A percentile compares a stretch with the other conserved stretches of the same genome.
Conservation (phyloP, 2,888 invertebrate species). For the Scrobipalpa costella region DNA sequence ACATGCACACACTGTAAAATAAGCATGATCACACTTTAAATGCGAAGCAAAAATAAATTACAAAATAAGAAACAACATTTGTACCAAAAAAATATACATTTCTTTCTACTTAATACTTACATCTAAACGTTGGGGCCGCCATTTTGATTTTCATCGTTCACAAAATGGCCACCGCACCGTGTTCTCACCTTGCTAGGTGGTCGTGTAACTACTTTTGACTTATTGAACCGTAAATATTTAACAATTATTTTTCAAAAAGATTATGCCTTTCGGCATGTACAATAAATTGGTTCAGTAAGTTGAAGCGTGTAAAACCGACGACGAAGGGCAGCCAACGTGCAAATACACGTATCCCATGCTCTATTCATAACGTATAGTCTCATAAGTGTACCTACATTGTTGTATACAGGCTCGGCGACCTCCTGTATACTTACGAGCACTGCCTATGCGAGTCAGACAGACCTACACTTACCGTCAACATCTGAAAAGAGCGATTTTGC, state of each 20-base stretch:
- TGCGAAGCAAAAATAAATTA: slow-evolving; percentile 73
- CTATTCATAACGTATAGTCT: slow-evolving; percentile 45
- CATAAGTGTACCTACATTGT: slow-evolving; percentile 49
- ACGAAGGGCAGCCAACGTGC: slow-evolving; percentile 50
- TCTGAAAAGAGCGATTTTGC: slow-evolving; percentile 77
- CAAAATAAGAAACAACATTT: slow-evolving; percentile 65
- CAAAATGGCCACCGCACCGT: slow-evolving; percentile 67
- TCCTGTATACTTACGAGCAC: slow-evolving; percentile 55
- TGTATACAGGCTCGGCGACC: slow-evolving; percentile 33
- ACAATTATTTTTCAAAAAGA: neutral
- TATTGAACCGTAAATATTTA: slow-evolving; percentile 38
- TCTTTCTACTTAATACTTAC: slow-evolving; percentile 71
- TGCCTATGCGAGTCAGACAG: slow-evolving; percentile 65
- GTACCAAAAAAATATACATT: slow-evolving; percentile 64
- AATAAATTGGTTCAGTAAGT: slow-evolving; percentile 39
- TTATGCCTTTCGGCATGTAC: neutral
- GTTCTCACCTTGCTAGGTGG: slow-evolving; percentile 54
- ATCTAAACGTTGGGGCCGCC: slow-evolving; percentile 63
- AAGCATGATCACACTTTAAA: slow-evolving; percentile 78
- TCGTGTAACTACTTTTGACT: slow-evolving; percentile 45
- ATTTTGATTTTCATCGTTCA: slow-evolving; percentile 56
- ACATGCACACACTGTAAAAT: slow-evolving; percentile 78
- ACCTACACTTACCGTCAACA: slow-evolving; percentile 80
- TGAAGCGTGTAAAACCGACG: slow-evolving; percentile 40
- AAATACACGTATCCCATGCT: slow-evolving; percentile 53